phyloP scores from a whole-genome alignment of 2,888 invertebrate species.

The Drosophila borborema region DNA sequence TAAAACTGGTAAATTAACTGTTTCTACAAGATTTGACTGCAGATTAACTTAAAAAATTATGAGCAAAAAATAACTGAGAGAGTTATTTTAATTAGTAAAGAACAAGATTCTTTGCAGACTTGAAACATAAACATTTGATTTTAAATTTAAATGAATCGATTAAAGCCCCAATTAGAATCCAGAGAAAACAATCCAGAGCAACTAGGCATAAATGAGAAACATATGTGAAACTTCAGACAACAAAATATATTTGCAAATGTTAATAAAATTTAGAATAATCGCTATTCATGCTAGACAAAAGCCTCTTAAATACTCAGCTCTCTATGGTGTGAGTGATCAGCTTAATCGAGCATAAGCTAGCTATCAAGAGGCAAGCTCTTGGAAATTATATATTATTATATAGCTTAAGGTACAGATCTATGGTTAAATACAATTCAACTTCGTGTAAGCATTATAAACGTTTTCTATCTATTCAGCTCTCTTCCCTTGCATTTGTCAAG shows the following conservation, averaged over 20 bases:
- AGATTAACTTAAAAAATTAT: constrained; percentile 1
- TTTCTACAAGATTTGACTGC: constrained; percentile 7
- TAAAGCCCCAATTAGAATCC: not conserved
- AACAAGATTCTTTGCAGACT: too few species aligned
- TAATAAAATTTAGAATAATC: not conserved
- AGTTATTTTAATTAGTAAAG: not conserved
- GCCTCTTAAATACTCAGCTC: not conserved
- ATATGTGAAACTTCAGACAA: not conserved
- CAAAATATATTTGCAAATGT: not conserved
- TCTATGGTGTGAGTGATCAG: not conserved
- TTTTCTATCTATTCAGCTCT: not conserved
- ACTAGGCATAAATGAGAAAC: too few species aligned
- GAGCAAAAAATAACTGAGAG: not conserved
- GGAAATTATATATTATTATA: too few species aligned
- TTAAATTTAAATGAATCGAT: not conserved
- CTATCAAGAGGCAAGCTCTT: not conserved
- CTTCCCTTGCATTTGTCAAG: not conserved
- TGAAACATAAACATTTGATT: not conserved
- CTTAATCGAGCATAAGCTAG: not conserved
- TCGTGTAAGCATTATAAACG: not conserved
- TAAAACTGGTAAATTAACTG: constrained; percentile 21
- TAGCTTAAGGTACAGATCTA: too few species aligned
- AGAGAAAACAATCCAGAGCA: not conserved
- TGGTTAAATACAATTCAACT: not conserved
- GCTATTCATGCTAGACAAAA: not conserved